Evolutionary conservation across 37 sponge, comb jelly and placozoan species (phyloP).

Genomic region (Geodia barretti): DNA sequence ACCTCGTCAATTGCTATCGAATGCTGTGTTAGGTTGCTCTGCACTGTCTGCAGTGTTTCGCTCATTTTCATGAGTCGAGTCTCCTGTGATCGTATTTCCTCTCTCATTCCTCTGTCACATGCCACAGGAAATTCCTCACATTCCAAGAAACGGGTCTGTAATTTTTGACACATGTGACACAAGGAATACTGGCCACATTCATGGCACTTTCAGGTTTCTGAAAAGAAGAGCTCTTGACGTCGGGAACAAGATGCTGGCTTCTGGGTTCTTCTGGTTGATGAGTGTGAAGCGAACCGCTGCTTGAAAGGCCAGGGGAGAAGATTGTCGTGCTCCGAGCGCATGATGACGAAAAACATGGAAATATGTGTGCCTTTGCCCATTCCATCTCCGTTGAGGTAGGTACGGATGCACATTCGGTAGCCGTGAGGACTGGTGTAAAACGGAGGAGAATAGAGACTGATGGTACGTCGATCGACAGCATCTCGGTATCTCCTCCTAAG

Average conservation of each 20-base stretch:
- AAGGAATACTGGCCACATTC: conserved; percentile 60
- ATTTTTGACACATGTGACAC: too few species aligned
- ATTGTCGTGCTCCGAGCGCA: conserved; percentile 71
- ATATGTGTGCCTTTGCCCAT: conserved; percentile 65
- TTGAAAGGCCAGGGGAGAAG: conserved; percentile 65
- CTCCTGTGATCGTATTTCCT: neutral
- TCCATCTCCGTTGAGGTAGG: conserved; percentile 76
- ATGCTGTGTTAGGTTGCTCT: neutral
- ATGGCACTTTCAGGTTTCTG: conserved; percentile 45
- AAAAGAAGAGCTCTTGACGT: conserved; percentile 36
- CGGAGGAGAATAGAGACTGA: conserved; percentile 63
- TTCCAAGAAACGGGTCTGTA: too few species aligned
- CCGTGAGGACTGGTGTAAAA: conserved; percentile 74
- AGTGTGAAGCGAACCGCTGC: conserved; percentile 60
- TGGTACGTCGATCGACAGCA: conserved; percentile 42
- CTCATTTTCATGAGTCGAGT: neutral
- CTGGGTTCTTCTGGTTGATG: conserved; percentile 39
- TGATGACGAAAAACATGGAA: conserved; percentile 71
- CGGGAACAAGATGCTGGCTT: conserved; percentile 40
- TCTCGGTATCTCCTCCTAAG: conserved; percentile 39
- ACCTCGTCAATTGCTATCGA: neutral
- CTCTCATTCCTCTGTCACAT: too few species aligned
- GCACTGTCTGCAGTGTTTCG: neutral
- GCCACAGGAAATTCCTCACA: too few species aligned
- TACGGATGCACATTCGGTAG: conserved; percentile 67